Conservation (phyloP, 2,113 vertebrate species). For the Embiotoca jacksoni region DNA sequence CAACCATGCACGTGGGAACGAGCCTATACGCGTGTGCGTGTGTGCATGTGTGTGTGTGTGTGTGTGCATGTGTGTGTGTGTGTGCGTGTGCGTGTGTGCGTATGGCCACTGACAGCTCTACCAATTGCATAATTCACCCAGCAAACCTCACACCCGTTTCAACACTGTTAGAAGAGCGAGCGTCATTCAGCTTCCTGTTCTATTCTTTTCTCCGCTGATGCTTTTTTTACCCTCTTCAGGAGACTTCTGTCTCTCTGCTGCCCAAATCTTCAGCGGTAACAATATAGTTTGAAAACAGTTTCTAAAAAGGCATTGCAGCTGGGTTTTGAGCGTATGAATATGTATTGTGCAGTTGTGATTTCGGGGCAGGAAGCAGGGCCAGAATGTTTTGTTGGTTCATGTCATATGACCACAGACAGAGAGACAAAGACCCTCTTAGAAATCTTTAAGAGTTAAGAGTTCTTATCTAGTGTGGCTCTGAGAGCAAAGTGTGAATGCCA, state of each 20-base stretch:
- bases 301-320: slow-evolving; percentile 26
- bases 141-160: slow-evolving; percentile 48
- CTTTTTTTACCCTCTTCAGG: background rate
- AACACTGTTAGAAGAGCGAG: slow-evolving; percentile 38
- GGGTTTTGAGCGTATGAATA: slow-evolving; percentile 29
- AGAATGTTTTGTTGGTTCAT: slow-evolving; percentile 60
- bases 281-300: background rate
- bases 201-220: background rate
- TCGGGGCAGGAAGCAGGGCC: slow-evolving; percentile 61
- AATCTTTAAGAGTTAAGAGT: slow-evolving; percentile 51
- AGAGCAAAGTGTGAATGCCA: slow-evolving; percentile 14
- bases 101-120: slow-evolving; percentile 59
- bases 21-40: background rate
- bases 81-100: background rate
- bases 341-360: slow-evolving; percentile 42
- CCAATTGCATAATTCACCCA: slow-evolving; percentile 53
- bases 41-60: slow-evolving; percentile 31
- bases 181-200: slow-evolving; percentile 48
- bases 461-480: slow-evolving; percentile 42
- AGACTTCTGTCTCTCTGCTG: background rate
- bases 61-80: slow-evolving; percentile 1
- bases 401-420: slow-evolving; percentile 74
- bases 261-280: background rate
- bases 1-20: background rate
- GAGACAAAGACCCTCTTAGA: slow-evolving; percentile 74